These are phyloP conservation scores for Lichenostomus cassidix DNA, from an alignment of 2,113 vertebrate genomes.

Conservation along the genomic window DNA sequence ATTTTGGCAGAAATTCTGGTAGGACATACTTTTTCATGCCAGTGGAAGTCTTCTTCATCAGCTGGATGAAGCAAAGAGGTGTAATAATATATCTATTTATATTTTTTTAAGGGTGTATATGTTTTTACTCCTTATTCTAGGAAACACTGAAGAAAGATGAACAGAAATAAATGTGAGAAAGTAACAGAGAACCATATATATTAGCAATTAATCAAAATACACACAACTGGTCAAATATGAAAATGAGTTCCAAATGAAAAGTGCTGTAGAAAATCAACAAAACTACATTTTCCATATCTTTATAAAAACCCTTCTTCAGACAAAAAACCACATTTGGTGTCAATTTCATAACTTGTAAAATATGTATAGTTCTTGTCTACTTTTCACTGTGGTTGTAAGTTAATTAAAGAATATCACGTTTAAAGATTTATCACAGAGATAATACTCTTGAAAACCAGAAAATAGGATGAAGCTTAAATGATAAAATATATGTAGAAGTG, in stretches of 20 bases:
- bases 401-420: not conserved
- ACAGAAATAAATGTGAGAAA: not conserved
- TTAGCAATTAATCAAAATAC: not conserved
- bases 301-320: not conserved
- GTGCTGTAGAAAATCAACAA: not conserved
- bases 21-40: not conserved
- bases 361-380: not conserved
- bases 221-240: not conserved
- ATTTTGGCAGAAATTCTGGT: not conserved
- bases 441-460: not conserved
- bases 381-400: not conserved
- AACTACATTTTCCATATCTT: not conserved
- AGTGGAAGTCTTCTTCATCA: not conserved
- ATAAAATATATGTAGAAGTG: not conserved
- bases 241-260: not conserved
- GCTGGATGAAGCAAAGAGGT: not conserved
- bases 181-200: not conserved
- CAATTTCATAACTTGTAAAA: not conserved
- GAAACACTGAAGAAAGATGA: not conserved
- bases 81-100: not conserved
- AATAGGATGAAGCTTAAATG: not conserved
- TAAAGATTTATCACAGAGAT: not conserved
- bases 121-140: not conserved
- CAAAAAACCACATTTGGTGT: rapidly evolving
- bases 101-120: not conserved